These are phyloP conservation scores for Lophochroa leadbeateri DNA, from an alignment of 2,113 vertebrate genomes.

Conservation along the genomic window DNA sequence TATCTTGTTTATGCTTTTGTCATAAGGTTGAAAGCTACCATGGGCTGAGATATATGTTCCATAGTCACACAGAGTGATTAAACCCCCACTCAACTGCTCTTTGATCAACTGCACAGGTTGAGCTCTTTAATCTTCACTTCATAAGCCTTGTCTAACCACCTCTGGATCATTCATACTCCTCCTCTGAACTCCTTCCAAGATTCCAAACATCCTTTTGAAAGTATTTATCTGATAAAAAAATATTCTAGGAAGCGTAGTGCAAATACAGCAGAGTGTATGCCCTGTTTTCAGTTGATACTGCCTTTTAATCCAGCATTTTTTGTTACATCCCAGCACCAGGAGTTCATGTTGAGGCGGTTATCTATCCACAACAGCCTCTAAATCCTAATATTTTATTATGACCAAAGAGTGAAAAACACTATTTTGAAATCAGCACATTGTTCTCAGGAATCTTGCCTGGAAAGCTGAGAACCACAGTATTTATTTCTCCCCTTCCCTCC, in stretches of 20 bases:
- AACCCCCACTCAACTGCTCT: not conserved
- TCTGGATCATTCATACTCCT: not conserved
- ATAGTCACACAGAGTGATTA: not conserved
- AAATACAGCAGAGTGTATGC: not conserved
- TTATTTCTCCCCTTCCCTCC: not conserved
- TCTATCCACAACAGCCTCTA: not conserved
- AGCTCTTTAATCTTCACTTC: constrained; percentile 17
- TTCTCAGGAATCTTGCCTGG: not conserved
- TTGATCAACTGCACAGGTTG: not conserved
- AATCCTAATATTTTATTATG: not conserved
- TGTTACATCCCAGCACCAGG: not conserved
- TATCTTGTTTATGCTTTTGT: not conserved
- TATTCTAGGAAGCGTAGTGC: not conserved
- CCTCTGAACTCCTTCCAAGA: not conserved
- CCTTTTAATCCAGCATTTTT: not conserved
- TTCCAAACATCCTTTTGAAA: not conserved
- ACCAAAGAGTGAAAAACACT: not conserved
- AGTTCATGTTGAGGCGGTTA: not conserved
- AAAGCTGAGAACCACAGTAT: not conserved
- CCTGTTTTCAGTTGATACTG: not conserved
- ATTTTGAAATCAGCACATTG: not conserved
- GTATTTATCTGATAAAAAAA: not conserved
- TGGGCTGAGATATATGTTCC: not conserved
- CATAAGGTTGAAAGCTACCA: not conserved
- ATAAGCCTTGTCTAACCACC: not conserved